Base-by-base conservation (phyloP, 2,888 invertebrate genomes). In the Hemistola chrysoprasaria region DNA sequence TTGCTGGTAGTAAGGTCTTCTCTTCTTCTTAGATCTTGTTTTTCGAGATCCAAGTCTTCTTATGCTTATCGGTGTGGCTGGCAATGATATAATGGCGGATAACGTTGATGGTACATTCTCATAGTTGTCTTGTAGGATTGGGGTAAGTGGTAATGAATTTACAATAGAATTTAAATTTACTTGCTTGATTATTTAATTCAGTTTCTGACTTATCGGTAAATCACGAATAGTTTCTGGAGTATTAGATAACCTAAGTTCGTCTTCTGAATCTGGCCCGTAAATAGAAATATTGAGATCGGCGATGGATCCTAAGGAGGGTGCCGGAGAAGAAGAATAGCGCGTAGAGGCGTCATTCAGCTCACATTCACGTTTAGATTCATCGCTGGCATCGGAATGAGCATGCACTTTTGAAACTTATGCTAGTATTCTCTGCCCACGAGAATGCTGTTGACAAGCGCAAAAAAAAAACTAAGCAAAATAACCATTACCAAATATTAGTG, bases 361-460 rank as follows among this genome's bases (percentile, higher is more conserved):
- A 38, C 11, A 22, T 7, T 38, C 37, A 8, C 30, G 21, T 6
- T 38, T 31, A 3, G 38, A 38, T 7, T 25, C n/a, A 6, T 31
- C 30, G 8, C 31, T 31, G 6, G 26, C 27, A 8, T 38, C 29
- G 26, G 38, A 37, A 3, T n/a, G 36, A n/a, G 29, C 36, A 37
- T 37, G 36, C 29, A 24, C 24, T 37, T 8, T 37, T 30, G 37
- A 25, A 25, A 37, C 30, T 30, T 30, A 30, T 6, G 28, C 36
- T n/a, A 37, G 20, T 20, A 37, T 37, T 24, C n/a, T n/a, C 11
- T 3, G 24, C 28, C 36, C 30, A 30, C 37, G 37, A 11, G n/a
- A 8, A 30, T 37, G 30, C 37, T 29, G 37, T 37, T n/a, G 25
- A 37, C 37, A 37, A 37, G 30, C 37, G 37, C 8, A 30, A 37